A percentile compares a stretch with the other conserved stretches of the same genome.
Conservation (phyloP, 2,797 vertebrate species). For the Arrhamphus sclerolepis region DNA sequence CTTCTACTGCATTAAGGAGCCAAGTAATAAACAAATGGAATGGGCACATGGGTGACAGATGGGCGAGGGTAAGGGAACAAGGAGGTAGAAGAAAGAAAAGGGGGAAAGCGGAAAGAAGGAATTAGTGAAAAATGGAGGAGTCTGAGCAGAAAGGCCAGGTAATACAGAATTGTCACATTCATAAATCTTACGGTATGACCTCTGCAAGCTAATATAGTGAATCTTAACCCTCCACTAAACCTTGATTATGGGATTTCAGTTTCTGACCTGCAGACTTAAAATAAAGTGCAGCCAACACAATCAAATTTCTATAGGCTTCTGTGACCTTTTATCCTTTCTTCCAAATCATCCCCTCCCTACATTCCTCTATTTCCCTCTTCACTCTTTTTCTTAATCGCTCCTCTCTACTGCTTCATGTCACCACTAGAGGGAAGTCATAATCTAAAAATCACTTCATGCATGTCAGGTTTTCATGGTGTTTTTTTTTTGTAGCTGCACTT, state of each 20-base stretch:
- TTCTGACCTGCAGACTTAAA: constrained; percentile 49
- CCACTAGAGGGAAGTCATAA: constrained; percentile 61
- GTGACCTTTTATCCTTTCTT: not conserved
- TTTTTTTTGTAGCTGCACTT: not conserved
- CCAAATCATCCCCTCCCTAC: not conserved
- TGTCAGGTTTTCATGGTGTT: not conserved
- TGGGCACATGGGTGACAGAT: constrained; percentile 8
- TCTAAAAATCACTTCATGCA: constrained; percentile 13
- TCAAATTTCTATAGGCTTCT: constrained; percentile 10
- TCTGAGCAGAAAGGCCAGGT: constrained; percentile 9
- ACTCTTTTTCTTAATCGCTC: not conserved
- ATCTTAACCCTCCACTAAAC: constrained; percentile 51
- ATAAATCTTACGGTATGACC: constrained; percentile 28
- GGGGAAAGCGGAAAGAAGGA: constrained; percentile 8
- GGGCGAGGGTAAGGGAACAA: not conserved
- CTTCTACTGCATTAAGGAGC: constrained; percentile 38
- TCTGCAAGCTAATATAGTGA: constrained; percentile 41
- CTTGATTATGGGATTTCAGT: constrained; percentile 50
- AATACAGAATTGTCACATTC: constrained; percentile 28
- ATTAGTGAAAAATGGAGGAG: constrained; percentile 4
- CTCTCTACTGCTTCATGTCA: not conserved
- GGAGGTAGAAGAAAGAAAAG: not conserved
- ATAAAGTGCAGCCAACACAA: constrained; percentile 23
- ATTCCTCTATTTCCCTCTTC: not conserved
- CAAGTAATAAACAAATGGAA: constrained; percentile 56